These are phyloP conservation scores for Heliconius cydno DNA, from an alignment of 2,888 invertebrate genomes.

Conservation along the genomic window DNA sequence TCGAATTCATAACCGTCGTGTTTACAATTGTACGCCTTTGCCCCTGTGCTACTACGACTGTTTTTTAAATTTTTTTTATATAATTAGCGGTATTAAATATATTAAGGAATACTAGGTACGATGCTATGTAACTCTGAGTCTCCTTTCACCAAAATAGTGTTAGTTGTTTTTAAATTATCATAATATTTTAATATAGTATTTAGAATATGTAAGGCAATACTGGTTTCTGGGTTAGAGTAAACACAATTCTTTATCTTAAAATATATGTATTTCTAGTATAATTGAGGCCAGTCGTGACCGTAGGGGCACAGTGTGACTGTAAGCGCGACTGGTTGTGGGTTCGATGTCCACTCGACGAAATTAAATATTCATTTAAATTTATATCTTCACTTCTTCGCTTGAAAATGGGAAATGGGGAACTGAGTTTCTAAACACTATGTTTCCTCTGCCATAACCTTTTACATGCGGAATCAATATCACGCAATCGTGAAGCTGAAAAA, in stretches of 20 bases:
- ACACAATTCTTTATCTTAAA: neutral
- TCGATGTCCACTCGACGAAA: too few relatives aligned
- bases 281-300: neutral
- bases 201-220: neutral
- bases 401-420: neutral
- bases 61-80: neutral
- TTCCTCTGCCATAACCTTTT: neutral
- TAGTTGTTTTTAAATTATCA: neutral
- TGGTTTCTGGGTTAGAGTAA: neutral
- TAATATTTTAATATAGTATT: neutral
- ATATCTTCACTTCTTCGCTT: too few relatives aligned
- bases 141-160: slow-evolving; percentile 18
- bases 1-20: too few relatives aligned
- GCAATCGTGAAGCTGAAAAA: too few relatives aligned
- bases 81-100: neutral
- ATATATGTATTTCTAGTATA: neutral
- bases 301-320: too few relatives aligned
- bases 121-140: neutral
- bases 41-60: too few relatives aligned
- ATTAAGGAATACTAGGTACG: neutral
- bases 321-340: too few relatives aligned
- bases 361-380: too few relatives aligned
- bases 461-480: neutral
- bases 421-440: neutral
- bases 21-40: too few relatives aligned